Base-by-base conservation (phyloP, 1,140 invertebrate genomes). In the Lasioglossum albipes region DNA sequence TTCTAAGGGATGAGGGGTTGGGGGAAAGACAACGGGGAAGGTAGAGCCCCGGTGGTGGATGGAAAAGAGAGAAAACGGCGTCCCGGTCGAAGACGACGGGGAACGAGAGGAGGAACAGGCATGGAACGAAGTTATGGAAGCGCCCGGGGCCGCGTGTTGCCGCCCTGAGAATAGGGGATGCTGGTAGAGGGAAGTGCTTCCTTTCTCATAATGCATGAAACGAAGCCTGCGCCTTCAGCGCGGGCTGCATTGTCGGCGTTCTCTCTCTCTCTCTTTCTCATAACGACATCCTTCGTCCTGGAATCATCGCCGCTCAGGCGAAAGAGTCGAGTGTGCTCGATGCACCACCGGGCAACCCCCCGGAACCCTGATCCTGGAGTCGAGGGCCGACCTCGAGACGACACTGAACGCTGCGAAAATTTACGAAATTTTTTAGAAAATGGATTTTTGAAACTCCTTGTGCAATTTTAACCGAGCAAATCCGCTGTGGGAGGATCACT, bases 61-160 rank as follows among this genome's bases (percentile, higher is more conserved):
- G 4, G 57, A 71, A 76, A 70, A 49, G 57, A 52, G 57, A 68
- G n/a, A 78, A 78, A 65, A 16, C 49, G 22, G 12, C 12, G 36
- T 36, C 36, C 36, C 36, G 36, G 36, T 4, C 36, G 75, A 41
- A 57, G 75, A 45, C 42, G 62, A 57, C 18, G n/a, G 36, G 69
- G 71, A 52, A 41, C 42, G 64, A 36, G 65, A 54, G 52, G 16
- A 52, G 13, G 22, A 68, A 66, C 42, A 64, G 77, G 72, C 54
- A 83, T 5, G 71, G 81, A 85, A 83, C 73, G 52, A 86, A 86
- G 84, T 87, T 87, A 87, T 86, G 71, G 85, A 86, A 87, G 76
- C 77, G 74, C 85, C 74, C 67, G 68, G 73, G 69, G 85, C 77
- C 45, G 57, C 57, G 57, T 20, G 57, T n/a, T 54, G 66, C 64